Evolutionary conservation across 2,113 vertebrate species (phyloP).

Genomic region (Pygathrix nemaeus): DNA sequence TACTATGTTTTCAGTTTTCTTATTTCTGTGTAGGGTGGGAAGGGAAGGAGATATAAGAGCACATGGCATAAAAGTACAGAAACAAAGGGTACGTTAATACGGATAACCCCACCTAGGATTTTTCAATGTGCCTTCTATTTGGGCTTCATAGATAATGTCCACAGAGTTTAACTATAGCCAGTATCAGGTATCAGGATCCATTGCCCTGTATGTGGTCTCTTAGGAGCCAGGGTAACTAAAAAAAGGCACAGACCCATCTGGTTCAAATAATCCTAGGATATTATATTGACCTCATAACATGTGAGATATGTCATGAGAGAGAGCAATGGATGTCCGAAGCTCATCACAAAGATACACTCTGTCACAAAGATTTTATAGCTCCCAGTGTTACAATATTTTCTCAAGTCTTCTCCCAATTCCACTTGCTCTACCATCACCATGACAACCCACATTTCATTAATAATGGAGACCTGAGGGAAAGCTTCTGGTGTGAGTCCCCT

Average conservation of each 20-base stretch:
- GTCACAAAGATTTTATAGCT: constrained; percentile 60
- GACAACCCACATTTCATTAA: constrained; percentile 71
- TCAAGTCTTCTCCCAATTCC: constrained; percentile 60
- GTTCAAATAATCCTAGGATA: constrained; percentile 15
- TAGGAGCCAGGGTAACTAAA: not conserved
- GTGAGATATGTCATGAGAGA: constrained; percentile 20
- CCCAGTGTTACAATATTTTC: constrained; percentile 60
- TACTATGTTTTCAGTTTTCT: not conserved
- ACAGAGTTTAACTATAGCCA: not conserved
- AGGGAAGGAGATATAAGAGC: not conserved
- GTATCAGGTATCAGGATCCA: not conserved
- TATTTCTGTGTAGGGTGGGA: not conserved
- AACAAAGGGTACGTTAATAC: not conserved
- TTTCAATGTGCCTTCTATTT: not conserved
- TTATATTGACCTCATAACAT: constrained; percentile 49
- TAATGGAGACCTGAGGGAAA: constrained; percentile 38
- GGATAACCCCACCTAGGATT: not conserved
- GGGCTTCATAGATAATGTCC: not conserved
- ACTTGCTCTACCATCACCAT: constrained; percentile 60
- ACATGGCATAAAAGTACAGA: not conserved
- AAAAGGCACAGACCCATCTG: not conserved
- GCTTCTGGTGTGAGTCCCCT: not conserved
- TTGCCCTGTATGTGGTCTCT: not conserved
- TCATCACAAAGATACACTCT: constrained; percentile 19
- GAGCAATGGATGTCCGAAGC: not conserved